A percentile compares a stretch with the other conserved stretches of the same genome.
Conservation (phyloP, 2,888 invertebrate species). For the Melikaiella ostensackeni region DNA sequence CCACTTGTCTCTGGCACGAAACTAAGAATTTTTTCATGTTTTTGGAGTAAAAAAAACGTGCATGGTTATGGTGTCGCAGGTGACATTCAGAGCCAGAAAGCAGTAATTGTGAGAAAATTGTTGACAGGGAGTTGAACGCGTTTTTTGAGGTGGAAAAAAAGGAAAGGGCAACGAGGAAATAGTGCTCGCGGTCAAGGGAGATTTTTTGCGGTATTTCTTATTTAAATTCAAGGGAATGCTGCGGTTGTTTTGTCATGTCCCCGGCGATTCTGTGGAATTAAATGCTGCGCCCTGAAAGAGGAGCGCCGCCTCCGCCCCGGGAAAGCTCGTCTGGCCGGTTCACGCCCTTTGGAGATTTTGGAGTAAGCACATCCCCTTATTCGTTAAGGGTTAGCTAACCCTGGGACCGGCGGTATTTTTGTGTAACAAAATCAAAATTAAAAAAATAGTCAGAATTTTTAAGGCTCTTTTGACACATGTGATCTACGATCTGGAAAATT, state of each 20-base stretch:
- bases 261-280: slow-evolving; percentile 20
- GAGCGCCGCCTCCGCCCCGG: slow-evolving; percentile 39
- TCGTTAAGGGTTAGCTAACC: slow-evolving; percentile 16
- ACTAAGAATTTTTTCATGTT: background rate
- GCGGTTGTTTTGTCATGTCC: slow-evolving; percentile 1
- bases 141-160: background rate
- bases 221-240: slow-evolving; percentile 11
- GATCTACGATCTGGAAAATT: slow-evolving; percentile 5
- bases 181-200: background rate
- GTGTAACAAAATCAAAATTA: background rate
- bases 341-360: slow-evolving; percentile 36
- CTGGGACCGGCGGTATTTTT: background rate
- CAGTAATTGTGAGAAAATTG: background rate
- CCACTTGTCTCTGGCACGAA: background rate
- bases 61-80: background rate
- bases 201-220: background rate
- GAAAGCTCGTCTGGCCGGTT: slow-evolving; percentile 28
- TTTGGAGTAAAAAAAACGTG: background rate
- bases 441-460: background rate
- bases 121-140: background rate
- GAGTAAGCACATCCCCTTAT: slow-evolving; percentile 11
- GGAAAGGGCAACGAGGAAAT: background rate
- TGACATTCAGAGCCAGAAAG: background rate
- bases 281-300: slow-evolving; percentile 36
- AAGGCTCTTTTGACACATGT: background rate